Base-by-base conservation (phyloP, 2,888 invertebrate species). In the Tachystola acroxantha region DNA sequence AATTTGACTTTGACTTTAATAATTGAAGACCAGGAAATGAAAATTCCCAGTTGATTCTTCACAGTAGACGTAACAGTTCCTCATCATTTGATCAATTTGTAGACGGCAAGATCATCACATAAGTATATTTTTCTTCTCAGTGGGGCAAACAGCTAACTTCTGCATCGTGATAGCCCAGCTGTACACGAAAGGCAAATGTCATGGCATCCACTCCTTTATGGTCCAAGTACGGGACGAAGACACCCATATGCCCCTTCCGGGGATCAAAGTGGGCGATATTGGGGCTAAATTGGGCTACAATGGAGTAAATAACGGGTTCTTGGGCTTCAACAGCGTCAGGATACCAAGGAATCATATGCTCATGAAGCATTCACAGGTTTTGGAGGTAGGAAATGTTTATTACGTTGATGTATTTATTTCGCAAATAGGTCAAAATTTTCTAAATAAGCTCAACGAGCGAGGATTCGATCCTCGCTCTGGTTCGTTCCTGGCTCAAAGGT, bases 71-170 rank as follows among this genome's bases (percentile, higher is more conserved):
- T n/a, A n/a, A n/a, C n/a, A n/a, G n/a, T n/a, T n/a, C n/a, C n/a
- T n/a, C n/a, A n/a, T n/a, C n/a, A n/a, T n/a, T n/a, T n/a, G n/a
- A n/a, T n/a, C n/a, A n/a, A n/a, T n/a, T n/a, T n/a, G n/a, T n/a
- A n/a, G n/a, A n/a, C n/a, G n/a, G n/a, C n/a, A n/a, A n/a, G n/a
- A n/a, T n/a, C n/a, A n/a, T n/a, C n/a, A n/a, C n/a, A n/a, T n/a
- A n/a, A n/a, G n/a, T n/a, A n/a, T n/a, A n/a, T n/a, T n/a, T n/a
- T n/a, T n/a, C n/a, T n/a, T n/a, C n/a, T n/a, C 69, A 97, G 97
- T 98, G 91, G 98, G 96, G 0, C 96, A 97, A 19, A 95, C 97
- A 2, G 93, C 93, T 0, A 98, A 97, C 77, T 93, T 96, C 78
- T 95, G 96, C 2, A 88, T 98, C 20, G 95, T 98, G 0, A 91